Conservation (phyloP, 2,797 vertebrate genomes). For the Rhodeus uyekii region DNA sequence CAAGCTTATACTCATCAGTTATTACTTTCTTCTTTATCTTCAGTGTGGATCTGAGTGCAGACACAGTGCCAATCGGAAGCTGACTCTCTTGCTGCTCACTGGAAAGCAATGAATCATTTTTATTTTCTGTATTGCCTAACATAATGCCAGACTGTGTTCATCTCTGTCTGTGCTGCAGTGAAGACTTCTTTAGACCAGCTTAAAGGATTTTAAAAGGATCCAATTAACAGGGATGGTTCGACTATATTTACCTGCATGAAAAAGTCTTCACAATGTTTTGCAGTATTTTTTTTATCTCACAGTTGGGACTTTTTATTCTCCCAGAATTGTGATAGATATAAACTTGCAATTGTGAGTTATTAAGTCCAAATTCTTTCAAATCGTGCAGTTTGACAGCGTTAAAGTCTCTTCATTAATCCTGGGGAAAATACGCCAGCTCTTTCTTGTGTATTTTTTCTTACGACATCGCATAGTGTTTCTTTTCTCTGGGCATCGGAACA, state of each 20-base stretch:
- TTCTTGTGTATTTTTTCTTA: no score
- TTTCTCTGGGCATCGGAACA: no score
- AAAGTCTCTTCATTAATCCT: no score
- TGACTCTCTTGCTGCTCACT: background rate
- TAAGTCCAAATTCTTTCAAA: no score
- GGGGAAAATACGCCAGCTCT: no score
- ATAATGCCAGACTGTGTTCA: background rate
- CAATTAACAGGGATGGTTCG: conserved; percentile 31
- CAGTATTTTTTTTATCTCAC: no score
- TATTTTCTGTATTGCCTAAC: conserved; percentile 6
- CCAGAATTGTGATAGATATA: no score
- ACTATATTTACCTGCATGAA: conserved; percentile 1
- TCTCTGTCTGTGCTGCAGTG: background rate
- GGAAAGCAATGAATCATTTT: background rate
- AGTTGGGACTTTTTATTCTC: background rate
- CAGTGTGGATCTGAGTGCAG: background rate
- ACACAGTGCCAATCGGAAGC: background rate
- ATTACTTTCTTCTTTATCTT: conserved; percentile 82
- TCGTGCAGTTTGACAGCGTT: no score
- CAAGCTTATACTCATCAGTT: conserved; percentile 87
- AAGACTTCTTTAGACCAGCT: conserved; percentile 27
- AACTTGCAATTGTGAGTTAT: no score
- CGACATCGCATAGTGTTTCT: no score
- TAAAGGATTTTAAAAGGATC: conserved; percentile 46
- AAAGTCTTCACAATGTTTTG: background rate